A percentile compares a stretch with the other conserved stretches of the same genome.
phyloP scores from a whole-genome alignment of 1,140 invertebrate species.

The Bombus waltoni region DNA sequence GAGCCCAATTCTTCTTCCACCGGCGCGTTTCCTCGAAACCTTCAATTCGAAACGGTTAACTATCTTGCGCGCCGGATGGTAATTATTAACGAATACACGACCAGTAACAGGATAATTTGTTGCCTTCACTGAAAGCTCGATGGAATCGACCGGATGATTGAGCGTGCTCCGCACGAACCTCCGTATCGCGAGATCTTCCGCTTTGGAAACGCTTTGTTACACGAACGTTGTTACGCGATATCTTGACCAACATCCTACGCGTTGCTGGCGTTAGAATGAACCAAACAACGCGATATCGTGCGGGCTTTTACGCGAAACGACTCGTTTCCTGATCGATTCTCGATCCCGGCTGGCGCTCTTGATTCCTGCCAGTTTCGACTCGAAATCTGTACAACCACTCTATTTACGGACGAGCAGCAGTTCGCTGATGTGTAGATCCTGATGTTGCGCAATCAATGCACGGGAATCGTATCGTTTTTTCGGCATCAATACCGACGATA shows the following conservation, averaged over 20 bases:
- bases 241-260: constrained; percentile 31
- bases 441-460: constrained; percentile 19
- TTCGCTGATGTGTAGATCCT: not conserved
- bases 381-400: not conserved
- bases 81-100: constrained; percentile 48
- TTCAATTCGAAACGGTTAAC: not conserved
- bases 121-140: constrained; percentile 40
- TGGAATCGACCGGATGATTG: constrained; percentile 16
- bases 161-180: constrained; percentile 16
- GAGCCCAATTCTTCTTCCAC: no score
- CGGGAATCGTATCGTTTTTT: not conserved
- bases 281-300: not conserved
- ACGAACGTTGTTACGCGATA: constrained; percentile 33
- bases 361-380: not conserved
- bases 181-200: constrained; percentile 30
- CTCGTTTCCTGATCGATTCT: constrained; percentile 17
- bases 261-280: not conserved
- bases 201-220: constrained; percentile 42
- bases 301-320: constrained; percentile 11
- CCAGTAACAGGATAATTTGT: constrained; percentile 51
- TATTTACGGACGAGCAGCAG: not conserved
- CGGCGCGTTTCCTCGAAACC: not conserved
- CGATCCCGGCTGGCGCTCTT: no score
- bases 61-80: constrained; percentile 4
- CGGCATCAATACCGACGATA: not conserved